Evolutionary conservation across 2,888 invertebrate species (phyloP).

Genomic region (Adelphocoris suturalis): DNA sequence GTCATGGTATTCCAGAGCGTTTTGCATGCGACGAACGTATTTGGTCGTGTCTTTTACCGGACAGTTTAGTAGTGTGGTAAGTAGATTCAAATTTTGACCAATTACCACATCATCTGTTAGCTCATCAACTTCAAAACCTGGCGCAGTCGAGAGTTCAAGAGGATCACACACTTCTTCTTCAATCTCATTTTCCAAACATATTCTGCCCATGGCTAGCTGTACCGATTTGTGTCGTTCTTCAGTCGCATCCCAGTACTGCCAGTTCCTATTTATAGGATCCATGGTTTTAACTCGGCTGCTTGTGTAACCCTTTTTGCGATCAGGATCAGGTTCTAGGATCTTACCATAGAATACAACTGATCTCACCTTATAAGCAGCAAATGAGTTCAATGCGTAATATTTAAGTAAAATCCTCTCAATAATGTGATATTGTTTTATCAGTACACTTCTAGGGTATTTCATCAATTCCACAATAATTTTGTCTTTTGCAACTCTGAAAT

Average conservation of each 20-base stretch:
- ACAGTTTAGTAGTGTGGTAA: background rate
- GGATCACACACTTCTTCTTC: background rate
- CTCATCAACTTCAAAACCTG: background rate
- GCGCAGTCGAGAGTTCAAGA: background rate
- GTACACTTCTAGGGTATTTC: constrained; percentile 4
- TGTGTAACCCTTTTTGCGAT: background rate
- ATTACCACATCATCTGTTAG: background rate
- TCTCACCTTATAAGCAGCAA: background rate
- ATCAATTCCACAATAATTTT: constrained; percentile 32
- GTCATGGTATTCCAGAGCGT: background rate
- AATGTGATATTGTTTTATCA: background rate
- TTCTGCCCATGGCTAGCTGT: background rate
- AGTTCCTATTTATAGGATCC: background rate
- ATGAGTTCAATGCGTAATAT: constrained; percentile 34
- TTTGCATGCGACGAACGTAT: background rate
- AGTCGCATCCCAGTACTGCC: background rate
- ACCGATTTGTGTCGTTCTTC: background rate
- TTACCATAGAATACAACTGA: background rate
- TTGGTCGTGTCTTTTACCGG: background rate
- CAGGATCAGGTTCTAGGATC: background rate
- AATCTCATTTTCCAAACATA: background rate
- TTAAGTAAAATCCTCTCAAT: background rate
- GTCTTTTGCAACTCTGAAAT: background rate
- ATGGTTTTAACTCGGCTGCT: background rate
- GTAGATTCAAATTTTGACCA: background rate